Conservation (phyloP, 92 coral and sea anemone genomes). For the Siderastrea radians region DNA sequence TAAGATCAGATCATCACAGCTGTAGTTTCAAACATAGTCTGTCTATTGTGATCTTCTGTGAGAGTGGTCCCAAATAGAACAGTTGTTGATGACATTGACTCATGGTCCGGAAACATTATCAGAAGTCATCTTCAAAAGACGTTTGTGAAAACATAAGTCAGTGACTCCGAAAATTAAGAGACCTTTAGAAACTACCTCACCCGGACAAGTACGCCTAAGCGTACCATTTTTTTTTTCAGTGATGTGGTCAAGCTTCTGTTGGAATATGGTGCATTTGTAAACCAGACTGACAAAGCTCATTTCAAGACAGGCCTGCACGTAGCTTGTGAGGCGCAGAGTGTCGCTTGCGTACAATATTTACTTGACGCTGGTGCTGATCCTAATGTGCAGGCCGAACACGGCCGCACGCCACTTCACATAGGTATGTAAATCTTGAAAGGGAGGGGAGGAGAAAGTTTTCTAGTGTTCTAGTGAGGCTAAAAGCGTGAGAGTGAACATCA, state of each 20-base stretch:
- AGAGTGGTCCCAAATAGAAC: too few species aligned
- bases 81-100: too few species aligned
- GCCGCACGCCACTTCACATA: slow-evolving; percentile 93
- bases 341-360: slow-evolving; percentile 79
- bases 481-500: background rate
- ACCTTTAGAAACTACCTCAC: too few species aligned
- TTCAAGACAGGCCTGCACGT: slow-evolving; percentile 91
- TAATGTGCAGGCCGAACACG: slow-evolving; percentile 85
- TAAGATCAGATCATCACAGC: too few species aligned
- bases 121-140: too few species aligned
- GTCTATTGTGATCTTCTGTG: too few species aligned
- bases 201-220: background rate
- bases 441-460: background rate
- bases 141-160: too few species aligned
- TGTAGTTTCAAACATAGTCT: too few species aligned
- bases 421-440: slow-evolving; percentile 42
- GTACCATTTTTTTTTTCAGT: slow-evolving; percentile 43
- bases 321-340: slow-evolving; percentile 92
- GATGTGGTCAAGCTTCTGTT: slow-evolving; percentile 82
- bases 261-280: slow-evolving; percentile 81
- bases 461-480: too few species aligned
- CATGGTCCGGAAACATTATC: too few species aligned
- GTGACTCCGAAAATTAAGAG: too few species aligned
- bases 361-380: slow-evolving; percentile 95
- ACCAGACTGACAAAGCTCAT: slow-evolving; percentile 88